Conservation (phyloP, 2,797 vertebrate species). For the Galago senegalensis region DNA sequence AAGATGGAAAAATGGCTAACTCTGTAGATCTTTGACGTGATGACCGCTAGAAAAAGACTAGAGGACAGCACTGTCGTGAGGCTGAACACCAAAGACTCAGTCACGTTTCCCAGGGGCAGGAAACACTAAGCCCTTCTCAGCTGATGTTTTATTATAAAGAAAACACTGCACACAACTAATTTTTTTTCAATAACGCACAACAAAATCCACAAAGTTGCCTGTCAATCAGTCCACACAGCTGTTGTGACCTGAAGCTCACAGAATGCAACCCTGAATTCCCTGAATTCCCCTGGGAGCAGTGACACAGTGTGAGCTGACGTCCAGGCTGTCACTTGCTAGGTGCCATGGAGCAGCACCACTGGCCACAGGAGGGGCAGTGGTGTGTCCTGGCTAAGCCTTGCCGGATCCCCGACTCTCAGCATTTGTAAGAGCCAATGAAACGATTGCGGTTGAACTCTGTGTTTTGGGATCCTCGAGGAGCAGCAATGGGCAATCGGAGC, state of each 20-base stretch:
- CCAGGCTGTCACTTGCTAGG: neutral
- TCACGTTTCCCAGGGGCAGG: rapidly evolving
- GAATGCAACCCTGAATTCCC: neutral
- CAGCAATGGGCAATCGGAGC: neutral
- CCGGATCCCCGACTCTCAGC: neutral
- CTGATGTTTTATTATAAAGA: neutral
- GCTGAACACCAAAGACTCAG: neutral
- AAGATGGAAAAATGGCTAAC: neutral
- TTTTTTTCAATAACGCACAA: neutral
- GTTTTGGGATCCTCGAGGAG: rapidly evolving
- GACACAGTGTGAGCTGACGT: rapidly evolving
- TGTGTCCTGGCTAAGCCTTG: too few relatives aligned
- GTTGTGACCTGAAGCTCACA: neutral
- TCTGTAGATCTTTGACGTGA: neutral
- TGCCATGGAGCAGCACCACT: too few relatives aligned
- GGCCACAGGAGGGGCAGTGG: rapidly evolving
- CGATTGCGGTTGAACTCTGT: neutral
- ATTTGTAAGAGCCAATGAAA: neutral
- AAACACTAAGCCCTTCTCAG: too few relatives aligned
- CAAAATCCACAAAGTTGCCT: too few relatives aligned
- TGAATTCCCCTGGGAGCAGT: rapidly evolving
- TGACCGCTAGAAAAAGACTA: neutral
- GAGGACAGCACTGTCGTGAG: rapidly evolving
- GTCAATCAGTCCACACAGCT: rapidly evolving
- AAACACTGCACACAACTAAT: neutral